Evolutionary conservation across 1,140 invertebrate genomes (phyloP), one percentile per base, ranked within the genome.

Genomic region (Holotrichia oblita): DNA sequence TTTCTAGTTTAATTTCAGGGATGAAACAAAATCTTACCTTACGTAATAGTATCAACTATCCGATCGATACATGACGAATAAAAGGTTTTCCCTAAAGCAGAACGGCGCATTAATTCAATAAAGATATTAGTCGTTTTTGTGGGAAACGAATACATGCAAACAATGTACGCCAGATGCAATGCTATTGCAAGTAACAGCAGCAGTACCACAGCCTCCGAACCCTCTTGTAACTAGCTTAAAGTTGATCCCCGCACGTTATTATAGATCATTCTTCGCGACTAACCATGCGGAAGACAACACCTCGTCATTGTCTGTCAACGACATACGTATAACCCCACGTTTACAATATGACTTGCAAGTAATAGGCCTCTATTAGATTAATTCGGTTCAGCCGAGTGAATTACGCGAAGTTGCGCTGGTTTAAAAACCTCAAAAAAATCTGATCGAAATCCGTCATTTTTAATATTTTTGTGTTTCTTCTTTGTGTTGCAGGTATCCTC

Each of bases 401-500:
- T 41, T 74, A 42, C 8, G 73, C 40, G 12, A 27, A 27, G 12
- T 27, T 69, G 24, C 17, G 44, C 10, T 17, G 44, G 44, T 2
- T 34, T 34, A 34, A 34, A 34, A 34, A 4, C 4, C 4, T 34
- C 27, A n/a, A n/a, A n/a, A n/a, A 34, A 34, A 34, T 34, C 27
- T 2, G 27, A 34, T 2, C 27, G 4, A 34, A 34, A 34, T 34
- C 27, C n/a, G 27, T 34, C 27, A 34, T 34, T 34, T 34, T 34
- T 34, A 34, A 34, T 34, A 4, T n/a, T 34, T 34, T 34, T 34
- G 27, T 34, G 27, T 34, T 24, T 10, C 24, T 76, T 27, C 22
- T 14, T 17, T 76, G 22, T 3, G 20, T 89, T 87, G 17, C 88
- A 98, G 97, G 97, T 99, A 55, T 99, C 97, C 7, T 99, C 97